Base-by-base conservation (phyloP, 2,797 vertebrate species). In the Megaceryle alcyon region DNA sequence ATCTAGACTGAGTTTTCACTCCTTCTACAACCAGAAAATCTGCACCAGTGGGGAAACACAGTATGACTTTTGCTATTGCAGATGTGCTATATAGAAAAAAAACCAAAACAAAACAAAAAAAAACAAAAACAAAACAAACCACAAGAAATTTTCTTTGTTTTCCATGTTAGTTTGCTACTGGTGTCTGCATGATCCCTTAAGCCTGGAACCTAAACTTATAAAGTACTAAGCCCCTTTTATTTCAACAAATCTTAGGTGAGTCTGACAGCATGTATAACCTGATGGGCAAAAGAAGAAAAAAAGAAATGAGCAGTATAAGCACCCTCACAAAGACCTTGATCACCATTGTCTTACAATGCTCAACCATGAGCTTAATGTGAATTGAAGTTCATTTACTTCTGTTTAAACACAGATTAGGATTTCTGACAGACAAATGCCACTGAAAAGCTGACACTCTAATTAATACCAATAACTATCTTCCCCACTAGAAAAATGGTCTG, bases 371-470 rank as follows among this genome's bases (percentile, higher is more conserved):
- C 79, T 98, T 97, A 97, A 97, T 91, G 84, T 75, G 91, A 98
- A 97, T 19, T 97, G 97, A 97, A 98, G 97, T 97, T 98, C 96
- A 96, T 96, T 97, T 88, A 97, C 92, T 97, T 96, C 96, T 98
- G 97, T 98, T 98, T 98, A 98, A 98, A 98, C 95, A 98, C 90
- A 98, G 97, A 97, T 98, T 98, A 98, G 94, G 96, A 96, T 97
- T 97, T 97, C 96, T 98, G 97, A 97, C 96, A 97, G 97, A 97
- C 84, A 97, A 98, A 96, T 97, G 93, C 84, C 95, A 97, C 92
- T 94, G 97, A 98, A 97, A 97, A 98, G 90, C 53, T 98, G 97
- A 97, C 96, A 98, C 97, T 94, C 91, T 95, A 98, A 97, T 98
- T 98, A 98, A 98, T 96, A 97, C 43, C 95, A 97, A 92, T 97